Conservation (phyloP, 2,888 invertebrate genomes). For the Norana najaformis region DNA sequence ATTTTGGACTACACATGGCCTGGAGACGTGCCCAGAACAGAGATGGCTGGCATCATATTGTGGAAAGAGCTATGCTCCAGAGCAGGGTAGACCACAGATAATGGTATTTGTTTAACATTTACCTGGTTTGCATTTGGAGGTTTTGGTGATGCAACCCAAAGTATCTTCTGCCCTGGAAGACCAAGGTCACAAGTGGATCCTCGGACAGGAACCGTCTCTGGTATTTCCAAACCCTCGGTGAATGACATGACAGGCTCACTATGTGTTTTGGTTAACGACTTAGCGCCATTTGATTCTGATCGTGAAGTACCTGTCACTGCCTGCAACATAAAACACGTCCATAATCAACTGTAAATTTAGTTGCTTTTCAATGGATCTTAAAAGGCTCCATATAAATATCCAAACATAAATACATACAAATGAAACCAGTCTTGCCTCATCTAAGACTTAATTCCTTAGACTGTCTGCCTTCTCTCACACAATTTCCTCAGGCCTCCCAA, state of each 20-base stretch:
- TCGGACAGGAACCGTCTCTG: conserved; percentile 41
- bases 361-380: neutral
- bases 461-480: too few relatives aligned
- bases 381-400: neutral
- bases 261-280: conserved; percentile 22
- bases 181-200: conserved; percentile 71
- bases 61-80: too few relatives aligned
- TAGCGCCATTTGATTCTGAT: neutral
- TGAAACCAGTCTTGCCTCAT: too few relatives aligned
- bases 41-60: too few relatives aligned
- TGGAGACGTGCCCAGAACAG: too few relatives aligned
- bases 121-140: conserved; percentile 66
- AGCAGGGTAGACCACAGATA: too few relatives aligned
- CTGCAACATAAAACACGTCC: neutral
- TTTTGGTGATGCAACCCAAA: conserved; percentile 82
- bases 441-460: too few relatives aligned
- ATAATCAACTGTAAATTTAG: neutral
- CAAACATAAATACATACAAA: too few relatives aligned
- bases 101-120: too few relatives aligned
- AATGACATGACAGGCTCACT: conserved; percentile 32
- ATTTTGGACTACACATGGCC: too few relatives aligned
- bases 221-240: neutral
- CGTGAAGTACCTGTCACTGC: neutral
- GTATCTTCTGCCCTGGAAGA: conserved; percentile 63
- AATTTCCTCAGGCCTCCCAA: too few relatives aligned